These are phyloP conservation scores for Diabrotica undecimpunctata DNA, from an alignment of 1,140 invertebrate genomes.

Conservation along the genomic window DNA sequence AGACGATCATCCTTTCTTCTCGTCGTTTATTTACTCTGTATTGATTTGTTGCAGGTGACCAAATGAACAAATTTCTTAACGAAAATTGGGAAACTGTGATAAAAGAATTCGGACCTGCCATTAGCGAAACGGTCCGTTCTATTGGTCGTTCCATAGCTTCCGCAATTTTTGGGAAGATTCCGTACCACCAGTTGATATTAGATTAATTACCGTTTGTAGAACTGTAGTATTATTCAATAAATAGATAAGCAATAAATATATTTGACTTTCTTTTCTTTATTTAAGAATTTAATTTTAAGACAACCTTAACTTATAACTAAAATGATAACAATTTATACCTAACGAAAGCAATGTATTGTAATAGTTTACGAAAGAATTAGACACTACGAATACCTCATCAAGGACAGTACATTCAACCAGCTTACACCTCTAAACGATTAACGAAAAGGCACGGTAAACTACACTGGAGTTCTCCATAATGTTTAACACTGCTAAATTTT, in stretches of 20 bases:
- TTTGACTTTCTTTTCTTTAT: too few species aligned
- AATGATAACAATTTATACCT: too few species aligned
- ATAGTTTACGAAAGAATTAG: background rate
- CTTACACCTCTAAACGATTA: too few species aligned
- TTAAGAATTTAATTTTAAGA: too few species aligned
- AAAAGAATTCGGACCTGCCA: constrained; percentile 26
- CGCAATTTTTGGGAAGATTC: constrained; percentile 10
- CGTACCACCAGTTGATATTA: constrained; percentile 19
- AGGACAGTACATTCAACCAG: too few species aligned
- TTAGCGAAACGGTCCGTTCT: constrained; percentile 12
- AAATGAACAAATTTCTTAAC: constrained; percentile 48
- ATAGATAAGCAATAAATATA: background rate
- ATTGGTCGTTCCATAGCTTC: constrained; percentile 7
- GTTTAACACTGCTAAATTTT: too few species aligned
- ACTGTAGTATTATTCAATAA: background rate
- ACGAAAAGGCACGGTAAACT: too few species aligned
- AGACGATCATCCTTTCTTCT: too few species aligned
- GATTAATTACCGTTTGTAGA: background rate
- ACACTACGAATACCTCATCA: too few species aligned
- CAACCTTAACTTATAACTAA: too few species aligned
- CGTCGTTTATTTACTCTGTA: too few species aligned
- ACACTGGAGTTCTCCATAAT: too few species aligned
- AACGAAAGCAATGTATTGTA: background rate
- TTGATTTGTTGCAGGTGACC: constrained; percentile 29
- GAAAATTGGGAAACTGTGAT: constrained; percentile 51